phyloP scores from a whole-genome alignment of 2,797 vertebrate genomes.

The Psittacula echo region DNA sequence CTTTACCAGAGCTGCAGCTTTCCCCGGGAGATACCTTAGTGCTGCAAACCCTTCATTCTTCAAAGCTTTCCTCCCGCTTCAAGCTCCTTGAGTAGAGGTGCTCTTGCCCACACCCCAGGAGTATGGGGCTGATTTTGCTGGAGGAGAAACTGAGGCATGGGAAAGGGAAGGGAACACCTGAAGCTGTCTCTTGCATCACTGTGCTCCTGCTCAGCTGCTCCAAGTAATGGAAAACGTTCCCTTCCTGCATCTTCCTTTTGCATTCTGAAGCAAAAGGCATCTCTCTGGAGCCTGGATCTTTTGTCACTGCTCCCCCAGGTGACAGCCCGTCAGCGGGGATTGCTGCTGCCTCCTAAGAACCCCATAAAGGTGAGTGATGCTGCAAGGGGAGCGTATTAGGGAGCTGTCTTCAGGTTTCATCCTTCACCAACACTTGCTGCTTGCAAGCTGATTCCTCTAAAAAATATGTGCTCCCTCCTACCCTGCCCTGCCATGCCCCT shows the following conservation, averaged over 20 bases:
- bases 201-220: background rate
- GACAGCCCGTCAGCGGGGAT: background rate
- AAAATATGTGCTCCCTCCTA: background rate
- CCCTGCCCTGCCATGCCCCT: background rate
- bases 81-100: background rate
- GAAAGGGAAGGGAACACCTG: background rate
- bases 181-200: background rate
- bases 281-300: background rate
- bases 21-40: background rate
- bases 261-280: background rate
- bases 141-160: background rate
- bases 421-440: rapidly evolving
- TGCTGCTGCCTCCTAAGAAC: background rate
- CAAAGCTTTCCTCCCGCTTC: background rate
- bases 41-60: background rate
- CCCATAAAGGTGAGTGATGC: background rate
- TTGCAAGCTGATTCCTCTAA: no score
- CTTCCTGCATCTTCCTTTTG: background rate
- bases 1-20: background rate
- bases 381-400: background rate
- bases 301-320: background rate
- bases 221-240: rapidly evolving
- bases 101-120: background rate
- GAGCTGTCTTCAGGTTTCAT: background rate
- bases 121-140: rapidly evolving